phyloP scores from a whole-genome alignment of 2,888 invertebrate species.

The Aquatica leii region DNA sequence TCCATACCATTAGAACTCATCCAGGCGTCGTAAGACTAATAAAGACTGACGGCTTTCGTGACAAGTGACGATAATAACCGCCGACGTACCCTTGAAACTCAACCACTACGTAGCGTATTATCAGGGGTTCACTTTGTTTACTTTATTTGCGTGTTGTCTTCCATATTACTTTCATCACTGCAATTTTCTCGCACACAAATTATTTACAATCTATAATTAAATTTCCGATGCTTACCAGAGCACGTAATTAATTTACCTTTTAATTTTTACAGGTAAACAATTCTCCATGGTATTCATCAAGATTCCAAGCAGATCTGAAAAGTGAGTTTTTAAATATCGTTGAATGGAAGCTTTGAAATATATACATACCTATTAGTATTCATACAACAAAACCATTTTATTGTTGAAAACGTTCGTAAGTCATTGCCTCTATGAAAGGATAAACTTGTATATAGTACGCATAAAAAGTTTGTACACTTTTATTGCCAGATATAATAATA shows the following conservation, averaged over 20 bases:
- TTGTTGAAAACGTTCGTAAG: background rate
- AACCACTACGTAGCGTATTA: slow-evolving; percentile 16
- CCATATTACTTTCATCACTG: background rate
- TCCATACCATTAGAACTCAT: slow-evolving; percentile 19
- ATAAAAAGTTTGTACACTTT: slow-evolving; percentile 7
- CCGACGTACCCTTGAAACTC: slow-evolving; percentile 31
- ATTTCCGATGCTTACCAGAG: background rate
- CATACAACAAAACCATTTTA: too few species aligned
- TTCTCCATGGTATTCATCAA: too few species aligned
- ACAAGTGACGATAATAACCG: slow-evolving; percentile 34
- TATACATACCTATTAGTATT: too few species aligned
- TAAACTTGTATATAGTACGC: slow-evolving; percentile 2
- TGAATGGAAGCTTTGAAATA: too few species aligned
- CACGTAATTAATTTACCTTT: too few species aligned
- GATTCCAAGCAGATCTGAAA: too few species aligned
- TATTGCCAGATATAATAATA: too few species aligned
- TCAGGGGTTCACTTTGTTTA: slow-evolving; percentile 15
- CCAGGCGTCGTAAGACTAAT: slow-evolving; percentile 28
- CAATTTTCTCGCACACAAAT: background rate
- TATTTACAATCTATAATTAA: background rate
- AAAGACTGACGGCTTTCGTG: slow-evolving; percentile 34
- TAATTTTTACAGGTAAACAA: too few species aligned
- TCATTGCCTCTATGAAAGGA: slow-evolving; percentile 1
- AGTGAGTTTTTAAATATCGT: too few species aligned
- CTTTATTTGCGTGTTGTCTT: background rate